Evolutionary conservation across 2,888 invertebrate species (phyloP).

Genomic region (Ichneumon xanthorius): DNA sequence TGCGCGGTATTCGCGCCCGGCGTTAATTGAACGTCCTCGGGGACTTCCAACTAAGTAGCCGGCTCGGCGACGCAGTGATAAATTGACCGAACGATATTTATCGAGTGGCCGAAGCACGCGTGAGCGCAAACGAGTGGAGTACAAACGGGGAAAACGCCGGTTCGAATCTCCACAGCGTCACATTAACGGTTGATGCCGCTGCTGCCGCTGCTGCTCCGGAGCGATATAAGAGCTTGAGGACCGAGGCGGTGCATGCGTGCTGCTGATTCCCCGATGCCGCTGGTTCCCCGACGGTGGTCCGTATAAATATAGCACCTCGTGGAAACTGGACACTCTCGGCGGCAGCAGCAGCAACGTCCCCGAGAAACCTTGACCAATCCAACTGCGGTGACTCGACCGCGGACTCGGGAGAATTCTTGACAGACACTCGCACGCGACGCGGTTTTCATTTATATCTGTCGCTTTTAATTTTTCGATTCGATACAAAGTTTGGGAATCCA

Average conservation of each 20-base stretch:
- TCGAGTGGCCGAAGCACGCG: slow-evolving; percentile 71
- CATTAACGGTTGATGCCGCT: slow-evolving; percentile 18
- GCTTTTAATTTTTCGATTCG: background rate
- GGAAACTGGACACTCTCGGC: slow-evolving; percentile 74
- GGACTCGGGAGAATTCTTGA: slow-evolving; percentile 23
- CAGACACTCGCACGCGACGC: slow-evolving; percentile 8
- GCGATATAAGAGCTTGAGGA: slow-evolving; percentile 54
- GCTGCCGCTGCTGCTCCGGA: background rate
- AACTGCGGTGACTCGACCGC: slow-evolving; percentile 28
- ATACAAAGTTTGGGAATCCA: background rate
- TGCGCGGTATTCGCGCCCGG: slow-evolving; percentile 61
- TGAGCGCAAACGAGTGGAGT: slow-evolving; percentile 37
- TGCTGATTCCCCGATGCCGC: slow-evolving; percentile 34
- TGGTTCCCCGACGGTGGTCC: slow-evolving; percentile 75
- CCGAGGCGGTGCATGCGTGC: slow-evolving; percentile 54
- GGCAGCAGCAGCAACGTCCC: slow-evolving; percentile 56
- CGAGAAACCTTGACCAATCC: slow-evolving; percentile 68
- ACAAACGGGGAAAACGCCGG: slow-evolving; percentile 46
- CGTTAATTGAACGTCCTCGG: slow-evolving; percentile 76
- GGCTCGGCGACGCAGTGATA: slow-evolving; percentile 72
- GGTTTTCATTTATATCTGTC: slow-evolving; percentile 1
- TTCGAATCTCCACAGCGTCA: slow-evolving; percentile 53
- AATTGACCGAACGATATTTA: slow-evolving; percentile 80
- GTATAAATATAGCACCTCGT: slow-evolving; percentile 76
- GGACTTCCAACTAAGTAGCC: slow-evolving; percentile 75